phyloP scores from a whole-genome alignment of 2,888 invertebrate species.

The Scaptomyza flava region DNA sequence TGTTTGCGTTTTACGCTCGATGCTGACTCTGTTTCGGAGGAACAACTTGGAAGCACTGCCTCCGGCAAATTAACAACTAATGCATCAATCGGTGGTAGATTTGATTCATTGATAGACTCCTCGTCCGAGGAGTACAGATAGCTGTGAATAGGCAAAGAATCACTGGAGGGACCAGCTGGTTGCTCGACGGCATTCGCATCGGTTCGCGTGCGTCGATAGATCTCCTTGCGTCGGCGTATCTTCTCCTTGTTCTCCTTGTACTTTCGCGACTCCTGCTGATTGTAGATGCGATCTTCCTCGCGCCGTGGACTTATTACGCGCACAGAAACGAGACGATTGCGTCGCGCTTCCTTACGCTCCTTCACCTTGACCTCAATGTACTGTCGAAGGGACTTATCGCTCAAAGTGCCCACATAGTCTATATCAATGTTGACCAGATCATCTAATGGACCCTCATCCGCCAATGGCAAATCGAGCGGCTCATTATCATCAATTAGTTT shows the following conservation, averaged over 20 bases:
- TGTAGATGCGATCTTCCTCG: conserved; percentile 90
- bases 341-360: conserved; percentile 86
- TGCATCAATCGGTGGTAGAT: conserved; percentile 1
- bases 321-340: conserved; percentile 86
- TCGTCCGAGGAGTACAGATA: conserved; percentile 61
- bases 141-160: conserved; percentile 56
- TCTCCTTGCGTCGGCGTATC: conserved; percentile 86
- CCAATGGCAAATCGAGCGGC: conserved; percentile 33
- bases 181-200: conserved; percentile 2
- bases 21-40: conserved; percentile 7
- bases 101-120: conserved; percentile 23
- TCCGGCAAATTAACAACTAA: conserved; percentile 17
- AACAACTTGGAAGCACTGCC: neutral
- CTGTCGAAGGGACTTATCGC: conserved; percentile 69
- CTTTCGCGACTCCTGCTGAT: conserved; percentile 89
- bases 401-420: conserved; percentile 60
- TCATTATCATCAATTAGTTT: conserved; percentile 63
- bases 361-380: conserved; percentile 84
- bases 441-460: conserved; percentile 18
- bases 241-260: conserved; percentile 93
- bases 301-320: conserved; percentile 90
- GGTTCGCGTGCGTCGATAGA: conserved; percentile 64
- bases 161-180: conserved; percentile 1
- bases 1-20: conserved; percentile 48
- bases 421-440: conserved; percentile 45